Evolutionary conservation across 2,113 vertebrate species (phyloP), one percentile per base, ranked within the genome.

Genomic region (Aramus guarauna): DNA sequence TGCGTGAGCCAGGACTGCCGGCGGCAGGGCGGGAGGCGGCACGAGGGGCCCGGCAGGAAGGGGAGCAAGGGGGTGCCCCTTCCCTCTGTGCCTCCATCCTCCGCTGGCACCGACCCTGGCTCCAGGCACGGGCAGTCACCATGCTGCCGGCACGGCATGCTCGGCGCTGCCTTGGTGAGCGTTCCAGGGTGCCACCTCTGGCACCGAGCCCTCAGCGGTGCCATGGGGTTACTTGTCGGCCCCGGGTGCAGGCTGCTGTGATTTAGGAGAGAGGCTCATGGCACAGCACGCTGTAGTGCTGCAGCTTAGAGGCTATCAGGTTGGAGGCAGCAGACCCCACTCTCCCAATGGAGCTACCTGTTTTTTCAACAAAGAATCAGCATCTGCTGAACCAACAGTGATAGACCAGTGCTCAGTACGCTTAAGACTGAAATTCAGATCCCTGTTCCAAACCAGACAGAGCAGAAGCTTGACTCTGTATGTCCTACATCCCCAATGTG

Each of bases 31-130:
- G 1, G 36, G 30, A 32, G n/a, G 48, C 41, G 41, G 48, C 1
- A 0, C 0, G 2, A 36, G 36, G 15, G 19, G 19, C 23, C 34
- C 1, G 4, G 45, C 45, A 39, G 24, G 39, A 60, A n/a, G 20
- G 20, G 29, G 12, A 79, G 23, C 11, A n/a, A 66, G 11, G 17
- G 47, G 39, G 47, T 48, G 47, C 30, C n/a, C 47, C 60, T 48
- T 60, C 52, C 23, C 6, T 45, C 45, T 27, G 47, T 55, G 53
- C 29, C 16, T 53, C 23, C 45, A 47, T 4, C 24, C 37, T 53
- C 37, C 0, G 6, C 47, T 13, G 17, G 19, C 37, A 71, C 15
- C 2, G 5, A 11, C 29, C 15, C 34, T 26, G n/a, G n/a, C 53
- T 55, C 30, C 19, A 56, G 47, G 62, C 48, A 36, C 1, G 3